phyloP scores from a whole-genome alignment of 2,797 vertebrate genomes.

The Molossus molossus region DNA sequence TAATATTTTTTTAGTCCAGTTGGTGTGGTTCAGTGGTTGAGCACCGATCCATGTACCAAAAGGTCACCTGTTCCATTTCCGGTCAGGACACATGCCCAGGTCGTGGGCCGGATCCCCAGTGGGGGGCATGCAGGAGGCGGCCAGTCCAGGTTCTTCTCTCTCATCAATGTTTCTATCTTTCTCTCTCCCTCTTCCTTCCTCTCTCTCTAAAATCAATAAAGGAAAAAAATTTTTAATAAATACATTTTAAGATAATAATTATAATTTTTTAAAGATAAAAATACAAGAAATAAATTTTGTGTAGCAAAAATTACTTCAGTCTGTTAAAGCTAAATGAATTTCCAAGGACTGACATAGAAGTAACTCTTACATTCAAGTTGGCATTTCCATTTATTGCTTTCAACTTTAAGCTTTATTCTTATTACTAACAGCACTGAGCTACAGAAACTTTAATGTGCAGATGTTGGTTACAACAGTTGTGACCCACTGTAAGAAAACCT shows the following conservation, averaged over 20 bases:
- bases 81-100: too few relatives aligned
- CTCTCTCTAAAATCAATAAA: too few relatives aligned
- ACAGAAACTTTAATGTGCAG: conserved; percentile 62
- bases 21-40: too few relatives aligned
- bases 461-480: conserved; percentile 16
- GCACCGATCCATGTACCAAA: too few relatives aligned
- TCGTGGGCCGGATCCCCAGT: too few relatives aligned
- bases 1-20: too few relatives aligned
- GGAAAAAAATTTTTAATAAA: background rate
- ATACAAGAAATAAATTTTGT: conserved; percentile 9
- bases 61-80: too few relatives aligned
- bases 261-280: conserved; percentile 44
- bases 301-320: conserved; percentile 48
- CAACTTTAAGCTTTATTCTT: conserved; percentile 66
- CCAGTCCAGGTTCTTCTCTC: too few relatives aligned
- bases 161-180: too few relatives aligned
- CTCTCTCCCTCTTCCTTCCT: too few relatives aligned
- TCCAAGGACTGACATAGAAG: conserved; percentile 25
- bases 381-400: conserved; percentile 67
- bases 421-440: conserved; percentile 49
- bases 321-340: conserved; percentile 66
- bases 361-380: conserved; percentile 43
- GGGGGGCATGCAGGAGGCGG: too few relatives aligned
- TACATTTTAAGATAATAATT: too few relatives aligned
- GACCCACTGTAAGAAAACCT: conserved; percentile 4